A percentile compares a stretch with the other conserved stretches of the same genome.
phyloP scores from a whole-genome alignment of 1,140 invertebrate species.

The Helicoverpa zea region DNA sequence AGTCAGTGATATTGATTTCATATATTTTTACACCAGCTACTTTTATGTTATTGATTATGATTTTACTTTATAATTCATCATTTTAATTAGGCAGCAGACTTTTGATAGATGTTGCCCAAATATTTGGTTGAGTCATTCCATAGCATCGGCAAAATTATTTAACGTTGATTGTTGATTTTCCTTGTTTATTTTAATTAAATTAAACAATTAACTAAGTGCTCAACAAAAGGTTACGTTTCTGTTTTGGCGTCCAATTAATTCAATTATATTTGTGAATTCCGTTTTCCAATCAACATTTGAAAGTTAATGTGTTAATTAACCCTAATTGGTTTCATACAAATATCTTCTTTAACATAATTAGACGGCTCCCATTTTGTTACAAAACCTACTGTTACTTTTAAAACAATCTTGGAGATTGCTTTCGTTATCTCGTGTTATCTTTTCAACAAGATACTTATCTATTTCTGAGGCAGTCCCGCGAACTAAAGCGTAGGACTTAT shows the following conservation, averaged over 20 bases:
- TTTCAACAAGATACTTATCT: constrained; percentile 35
- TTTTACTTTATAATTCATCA: too few relatives aligned
- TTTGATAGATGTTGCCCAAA: too few relatives aligned
- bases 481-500: constrained; percentile 33
- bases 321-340: constrained; percentile 43
- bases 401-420: constrained; percentile 35
- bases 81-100: too few relatives aligned
- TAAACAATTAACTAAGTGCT: too few relatives aligned
- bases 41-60: too few relatives aligned
- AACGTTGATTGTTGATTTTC: too few relatives aligned
- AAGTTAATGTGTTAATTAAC: constrained; percentile 38
- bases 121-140: too few relatives aligned
- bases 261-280: constrained; percentile 11
- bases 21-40: too few relatives aligned
- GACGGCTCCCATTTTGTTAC: constrained; percentile 9
- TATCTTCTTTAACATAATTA: constrained; percentile 42
- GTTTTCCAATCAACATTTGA: constrained; percentile 31
- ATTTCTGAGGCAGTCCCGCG: constrained; percentile 19
- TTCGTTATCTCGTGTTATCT: constrained; percentile 36
- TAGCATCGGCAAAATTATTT: too few relatives aligned
- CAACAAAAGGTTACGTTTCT: background rate
- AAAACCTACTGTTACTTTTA: constrained; percentile 13
- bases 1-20: too few relatives aligned
- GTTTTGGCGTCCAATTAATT: constrained; percentile 4
- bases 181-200: too few relatives aligned